Percentiles rank a stretch among this genome's conserved stretches.
These are phyloP conservation scores for Pedicia rivosa DNA, from an alignment of 2,888 invertebrate genomes.

Conservation along the genomic window DNA sequence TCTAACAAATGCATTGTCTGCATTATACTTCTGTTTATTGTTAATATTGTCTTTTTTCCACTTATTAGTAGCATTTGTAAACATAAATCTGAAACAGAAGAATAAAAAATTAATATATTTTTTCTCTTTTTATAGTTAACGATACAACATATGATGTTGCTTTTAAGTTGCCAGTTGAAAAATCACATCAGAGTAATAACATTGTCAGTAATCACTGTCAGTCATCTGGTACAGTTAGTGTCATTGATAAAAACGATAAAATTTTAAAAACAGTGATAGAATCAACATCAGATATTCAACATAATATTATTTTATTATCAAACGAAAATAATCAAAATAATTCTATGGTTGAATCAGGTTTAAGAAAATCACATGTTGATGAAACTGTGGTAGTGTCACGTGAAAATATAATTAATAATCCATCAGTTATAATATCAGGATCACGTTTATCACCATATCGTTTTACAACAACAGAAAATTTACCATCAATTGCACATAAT, in stretches of 20 bases:
- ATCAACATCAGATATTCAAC: neutral
- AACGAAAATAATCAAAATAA: neutral
- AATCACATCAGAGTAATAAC: slow-evolving; percentile 9
- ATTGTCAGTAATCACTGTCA: slow-evolving; percentile 1
- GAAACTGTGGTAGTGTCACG: slow-evolving; percentile 1
- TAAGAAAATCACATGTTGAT: slow-evolving; percentile 5
- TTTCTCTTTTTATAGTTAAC: slow-evolving; percentile 7
- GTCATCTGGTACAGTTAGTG: slow-evolving; percentile 4
- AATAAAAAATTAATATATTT: neutral
- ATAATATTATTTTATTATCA: neutral
- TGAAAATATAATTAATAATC: slow-evolving; percentile 6
- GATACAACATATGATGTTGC: slow-evolving; percentile 13
- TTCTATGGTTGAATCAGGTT: slow-evolving; percentile 5
- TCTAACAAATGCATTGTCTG: no score
- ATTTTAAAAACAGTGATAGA: slow-evolving; percentile 1
- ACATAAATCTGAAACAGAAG: neutral
- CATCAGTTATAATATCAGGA: slow-evolving; percentile 6
- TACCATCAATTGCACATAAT: neutral
- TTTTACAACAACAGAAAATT: neutral
- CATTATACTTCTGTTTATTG: no score
- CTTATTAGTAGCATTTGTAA: neutral
- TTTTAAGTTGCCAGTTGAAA: slow-evolving; percentile 14
- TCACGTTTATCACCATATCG: slow-evolving; percentile 1
- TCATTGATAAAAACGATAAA: slow-evolving; percentile 1
- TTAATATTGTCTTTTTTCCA: no score